Conservation (phyloP, 2,797 vertebrate species). For the Catamblyrhynchus diadema region DNA sequence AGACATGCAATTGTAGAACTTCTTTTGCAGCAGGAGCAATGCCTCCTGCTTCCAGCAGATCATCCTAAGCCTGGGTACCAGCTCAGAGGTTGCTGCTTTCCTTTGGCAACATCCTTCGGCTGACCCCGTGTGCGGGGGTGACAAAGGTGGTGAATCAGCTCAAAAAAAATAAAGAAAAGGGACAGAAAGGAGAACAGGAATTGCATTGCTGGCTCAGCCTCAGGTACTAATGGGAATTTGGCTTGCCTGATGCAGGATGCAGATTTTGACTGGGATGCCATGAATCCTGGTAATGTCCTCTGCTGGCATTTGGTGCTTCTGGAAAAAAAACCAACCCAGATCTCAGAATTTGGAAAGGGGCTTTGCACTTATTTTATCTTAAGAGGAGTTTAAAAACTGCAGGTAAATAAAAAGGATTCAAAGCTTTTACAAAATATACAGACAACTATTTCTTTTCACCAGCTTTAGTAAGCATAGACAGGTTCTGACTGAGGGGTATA, state of each 20-base stretch:
- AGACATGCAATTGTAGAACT: background rate
- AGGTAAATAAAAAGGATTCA: background rate
- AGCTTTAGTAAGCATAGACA: background rate
- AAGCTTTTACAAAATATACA: background rate
- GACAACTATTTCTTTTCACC: background rate
- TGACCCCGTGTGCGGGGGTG: accelerated
- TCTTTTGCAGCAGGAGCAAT: background rate
- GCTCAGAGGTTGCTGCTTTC: background rate
- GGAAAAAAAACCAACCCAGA: too few species aligned
- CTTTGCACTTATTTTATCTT: background rate
- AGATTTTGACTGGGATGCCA: background rate
- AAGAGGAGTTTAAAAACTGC: background rate
- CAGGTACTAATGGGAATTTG: background rate
- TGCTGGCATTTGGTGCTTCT: background rate
- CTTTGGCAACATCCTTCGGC: background rate
- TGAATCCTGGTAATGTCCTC: background rate
- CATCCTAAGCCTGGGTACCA: background rate
- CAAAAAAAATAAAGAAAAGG: background rate
- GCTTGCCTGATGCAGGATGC: background rate
- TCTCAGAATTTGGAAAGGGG: background rate
- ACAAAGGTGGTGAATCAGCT: background rate
- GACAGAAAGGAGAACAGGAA: background rate
- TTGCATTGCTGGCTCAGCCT: background rate
- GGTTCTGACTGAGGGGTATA: background rate
- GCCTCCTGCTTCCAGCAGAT: background rate